A percentile compares a stretch with the other conserved stretches of the same genome.
These are phyloP conservation scores for Pangasianodon hypophthalmus DNA, from an alignment of 2,113 vertebrate species.

Conservation along the genomic window DNA sequence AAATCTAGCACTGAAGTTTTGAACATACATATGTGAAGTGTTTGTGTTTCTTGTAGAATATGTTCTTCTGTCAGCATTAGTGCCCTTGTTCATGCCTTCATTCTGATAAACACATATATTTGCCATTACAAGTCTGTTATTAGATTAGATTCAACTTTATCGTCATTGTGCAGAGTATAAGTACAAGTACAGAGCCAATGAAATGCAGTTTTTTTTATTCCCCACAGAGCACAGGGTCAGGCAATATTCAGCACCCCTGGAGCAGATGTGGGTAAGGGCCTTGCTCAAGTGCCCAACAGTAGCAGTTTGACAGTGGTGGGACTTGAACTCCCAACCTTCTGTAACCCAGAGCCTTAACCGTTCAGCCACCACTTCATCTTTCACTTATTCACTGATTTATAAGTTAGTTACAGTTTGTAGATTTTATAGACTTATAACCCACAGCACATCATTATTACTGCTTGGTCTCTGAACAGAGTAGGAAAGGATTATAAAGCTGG, in stretches of 20 bases:
- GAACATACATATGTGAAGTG: not conserved
- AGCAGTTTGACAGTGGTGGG: too few relatives aligned
- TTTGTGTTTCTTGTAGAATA: not conserved
- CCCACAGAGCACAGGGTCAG: too few relatives aligned
- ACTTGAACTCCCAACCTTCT: too few relatives aligned
- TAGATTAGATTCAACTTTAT: too few relatives aligned
- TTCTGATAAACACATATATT: not conserved
- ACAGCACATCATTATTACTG: slow-evolving; percentile 6
- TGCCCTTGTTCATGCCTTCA: not conserved
- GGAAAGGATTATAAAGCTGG: not conserved
- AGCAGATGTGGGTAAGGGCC: too few relatives aligned
- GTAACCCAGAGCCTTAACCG: too few relatives aligned
- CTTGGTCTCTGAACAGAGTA: not conserved
- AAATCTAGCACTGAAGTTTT: not conserved
- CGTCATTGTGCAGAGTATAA: too few relatives aligned
- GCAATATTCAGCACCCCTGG: too few relatives aligned
- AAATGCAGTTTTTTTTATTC: too few relatives aligned
- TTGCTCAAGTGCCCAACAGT: too few relatives aligned
- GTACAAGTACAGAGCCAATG: too few relatives aligned
- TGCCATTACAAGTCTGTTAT: not conserved
- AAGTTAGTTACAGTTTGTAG: not conserved
- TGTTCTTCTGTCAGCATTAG: not conserved
- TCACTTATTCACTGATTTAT: not conserved
- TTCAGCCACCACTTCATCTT: not conserved
- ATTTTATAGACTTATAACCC: not conserved